Percentiles rank a stretch among this genome's conserved stretches.
Conservation (phyloP, 2,113 vertebrate species). For the Paedocypris sp. region DNA sequence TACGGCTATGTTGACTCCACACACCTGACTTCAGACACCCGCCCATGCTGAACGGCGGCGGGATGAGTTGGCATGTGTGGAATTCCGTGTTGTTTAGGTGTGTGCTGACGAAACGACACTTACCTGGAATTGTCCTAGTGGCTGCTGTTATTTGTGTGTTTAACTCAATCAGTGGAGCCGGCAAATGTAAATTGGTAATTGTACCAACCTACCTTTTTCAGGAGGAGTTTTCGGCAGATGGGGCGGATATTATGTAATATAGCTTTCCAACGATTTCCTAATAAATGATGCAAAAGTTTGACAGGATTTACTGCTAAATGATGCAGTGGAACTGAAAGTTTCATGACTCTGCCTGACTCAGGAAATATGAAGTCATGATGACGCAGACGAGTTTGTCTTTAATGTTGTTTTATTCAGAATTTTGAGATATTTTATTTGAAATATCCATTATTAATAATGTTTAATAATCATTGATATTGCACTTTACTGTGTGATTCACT, state of each 20-base stretch:
- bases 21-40: too few relatives aligned
- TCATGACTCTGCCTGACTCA: slow-evolving; percentile 27
- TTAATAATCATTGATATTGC: too few relatives aligned
- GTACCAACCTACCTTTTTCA: too few relatives aligned
- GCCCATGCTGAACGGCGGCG: background rate
- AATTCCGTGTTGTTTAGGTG: slow-evolving; percentile 7
- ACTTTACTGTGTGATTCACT: too few relatives aligned
- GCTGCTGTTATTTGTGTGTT: background rate
- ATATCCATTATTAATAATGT: too few relatives aligned
- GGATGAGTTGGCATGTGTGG: background rate
- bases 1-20: slow-evolving; percentile 60
- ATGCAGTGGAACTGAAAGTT: background rate
- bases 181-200: too few relatives aligned
- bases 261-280: background rate
- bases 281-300: slow-evolving; percentile 6
- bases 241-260: too few relatives aligned
- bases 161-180: too few relatives aligned
- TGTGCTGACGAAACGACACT: background rate
- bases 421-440: too few relatives aligned
- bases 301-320: slow-evolving; percentile 11
- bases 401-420: too few relatives aligned
- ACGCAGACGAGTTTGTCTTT: background rate
- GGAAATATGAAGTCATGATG: background rate
- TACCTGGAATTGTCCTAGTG: too few relatives aligned
- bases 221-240: too few relatives aligned